Evolutionary conservation across 2,797 vertebrate genomes (phyloP), one percentile per base, ranked within the genome.

Genomic region (Sorex maritimensis): DNA sequence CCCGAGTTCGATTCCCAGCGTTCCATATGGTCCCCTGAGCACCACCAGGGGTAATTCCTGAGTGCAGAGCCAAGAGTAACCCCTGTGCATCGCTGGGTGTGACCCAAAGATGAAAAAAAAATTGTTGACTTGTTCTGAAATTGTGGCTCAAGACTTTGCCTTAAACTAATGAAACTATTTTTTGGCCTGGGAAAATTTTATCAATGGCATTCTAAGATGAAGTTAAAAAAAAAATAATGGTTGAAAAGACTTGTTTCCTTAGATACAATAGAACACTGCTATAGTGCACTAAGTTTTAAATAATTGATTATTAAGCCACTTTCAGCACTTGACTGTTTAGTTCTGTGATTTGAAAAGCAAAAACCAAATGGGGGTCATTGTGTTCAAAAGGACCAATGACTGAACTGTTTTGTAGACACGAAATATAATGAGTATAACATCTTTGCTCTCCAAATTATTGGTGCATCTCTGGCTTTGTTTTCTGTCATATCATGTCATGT

Each of bases 271-370:
- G 67, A 72, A n/a, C 4, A 61, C 5, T 21, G 49, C n/a, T 34
- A 0, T 73, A 44, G 79, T 46, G 19, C 19, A 80, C 15, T 38
- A 87, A 73, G n/a, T 75, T 85, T 72, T 80, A 80, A 89, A 30
- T 28, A 28, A 55, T 38, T 87, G 78, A 83, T 75, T 61, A 15
- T 85, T 85, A 82, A 77, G 11, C 38, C 30, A 86, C 21, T 55
- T 91, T 65, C 3, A 46, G 17, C 52, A 49, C 67, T 88, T 78
- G 49, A 74, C 28, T 69, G 61, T 24, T 17, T 83, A 74, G 13
- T 78, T 90, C 3, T 81, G 38, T 83, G 73, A 72, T 75, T n/a
- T 81, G 19, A 92, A 26, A 82, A 34, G n/a, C 78, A 49, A 91
- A 86, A 92, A 58, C 68, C 63, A 86, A 5, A 41, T 69, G 5